Evolutionary conservation across 2,888 invertebrate species (phyloP).

Genomic region (Nemoura dubitans): DNA sequence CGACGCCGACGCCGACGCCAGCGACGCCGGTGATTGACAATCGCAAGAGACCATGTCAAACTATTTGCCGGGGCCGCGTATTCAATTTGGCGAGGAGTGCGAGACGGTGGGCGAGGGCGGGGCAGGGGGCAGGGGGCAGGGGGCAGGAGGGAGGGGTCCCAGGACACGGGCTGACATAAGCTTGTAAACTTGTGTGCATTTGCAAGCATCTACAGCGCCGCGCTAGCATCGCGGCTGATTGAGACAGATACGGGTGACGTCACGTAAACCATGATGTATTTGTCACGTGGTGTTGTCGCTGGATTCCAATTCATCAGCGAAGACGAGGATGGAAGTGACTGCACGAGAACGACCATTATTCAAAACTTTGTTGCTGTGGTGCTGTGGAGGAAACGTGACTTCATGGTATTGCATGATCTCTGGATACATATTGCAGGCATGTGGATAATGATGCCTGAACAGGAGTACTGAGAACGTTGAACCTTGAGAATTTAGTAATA

Average conservation of each 20-base stretch:
- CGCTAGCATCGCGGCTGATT: background rate
- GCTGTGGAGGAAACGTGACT: no score
- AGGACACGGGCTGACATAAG: conserved; percentile 15
- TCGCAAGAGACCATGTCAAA: conserved; percentile 48
- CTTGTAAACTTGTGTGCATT: background rate
- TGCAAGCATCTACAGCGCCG: background rate
- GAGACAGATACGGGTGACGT: background rate
- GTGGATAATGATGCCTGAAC: no score
- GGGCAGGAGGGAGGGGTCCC: conserved; percentile 17
- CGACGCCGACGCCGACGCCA: conserved; percentile 15
- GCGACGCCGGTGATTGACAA: conserved; percentile 44
- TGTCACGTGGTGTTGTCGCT: background rate
- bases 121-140: conserved; percentile 28
- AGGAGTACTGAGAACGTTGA: no score
- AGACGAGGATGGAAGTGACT: background rate
- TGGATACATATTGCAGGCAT: no score
- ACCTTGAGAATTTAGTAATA: no score
- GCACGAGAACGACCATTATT: background rate
- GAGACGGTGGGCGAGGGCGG: conserved; percentile 38
- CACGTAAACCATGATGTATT: background rate
- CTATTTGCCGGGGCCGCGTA: conserved; percentile 46
- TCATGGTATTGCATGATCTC: no score
- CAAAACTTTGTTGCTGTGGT: background rate
- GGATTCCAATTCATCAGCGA: background rate
- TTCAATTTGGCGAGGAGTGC: conserved; percentile 21